Evolutionary conservation across 2,797 vertebrate species (phyloP), one percentile per base, ranked within the genome.

Genomic region (Sylvia borin): DNA sequence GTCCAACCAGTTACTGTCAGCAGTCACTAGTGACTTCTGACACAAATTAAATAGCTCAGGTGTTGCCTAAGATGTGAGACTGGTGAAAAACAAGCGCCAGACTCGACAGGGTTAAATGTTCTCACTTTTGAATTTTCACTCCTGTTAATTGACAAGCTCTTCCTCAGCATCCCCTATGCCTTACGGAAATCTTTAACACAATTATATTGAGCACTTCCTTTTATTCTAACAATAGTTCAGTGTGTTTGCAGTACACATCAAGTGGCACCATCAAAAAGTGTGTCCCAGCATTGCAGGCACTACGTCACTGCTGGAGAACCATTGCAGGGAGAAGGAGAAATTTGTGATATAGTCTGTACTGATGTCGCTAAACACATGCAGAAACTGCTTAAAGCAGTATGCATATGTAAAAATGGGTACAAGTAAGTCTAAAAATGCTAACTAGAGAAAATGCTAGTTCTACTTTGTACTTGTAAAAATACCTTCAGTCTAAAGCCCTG

Each of bases 121-220:
- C 76, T 85, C 66, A 88, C 32, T 90, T 94, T 55, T 51, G 91
- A 91, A 71, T 90, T 94, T 90, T 91, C 60, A 70, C 48, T 93
- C n/a, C 43, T 87, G 57, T 72, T 89, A 92, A 80, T 27, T 92
- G 85, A 85, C 91, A 96, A 92, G 79, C 70, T 81, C 54, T 91
- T 93, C 62, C 81, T 90, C 78, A 81, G 70, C 85, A 92, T 88
- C 85, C 79, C 55, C 58, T 73, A 47, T 70, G 45, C 61, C 71
- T 95, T 38, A 54, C 4, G 2, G 68, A 96, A 94, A 81, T 91
- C 75, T 90, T 94, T 88, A 93, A 76, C 71, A 75, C 82, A 93
- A 80, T 89, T 83, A 90, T 29, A 92, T 36, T 11, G 68, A 95
- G 82, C 70, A 57, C 64, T 92, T 92, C 82, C 82, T 94, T 88